Evolutionary conservation across 2,113 vertebrate genomes (phyloP).

Genomic region (Lontra canadensis): DNA sequence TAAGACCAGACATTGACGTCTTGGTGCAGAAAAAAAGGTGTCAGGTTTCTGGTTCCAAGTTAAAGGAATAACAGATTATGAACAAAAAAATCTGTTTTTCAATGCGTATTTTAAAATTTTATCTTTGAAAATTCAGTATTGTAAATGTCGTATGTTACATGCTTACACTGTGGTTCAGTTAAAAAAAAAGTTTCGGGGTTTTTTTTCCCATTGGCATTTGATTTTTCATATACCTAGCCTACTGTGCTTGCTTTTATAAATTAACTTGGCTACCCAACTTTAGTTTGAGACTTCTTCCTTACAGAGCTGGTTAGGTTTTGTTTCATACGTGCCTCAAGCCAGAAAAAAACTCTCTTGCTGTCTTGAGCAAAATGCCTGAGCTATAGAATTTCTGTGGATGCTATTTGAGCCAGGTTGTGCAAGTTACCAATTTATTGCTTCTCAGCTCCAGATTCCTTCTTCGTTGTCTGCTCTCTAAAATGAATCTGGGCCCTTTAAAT

Average conservation of each 20-base stretch:
- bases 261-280: not conserved
- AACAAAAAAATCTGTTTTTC: not conserved
- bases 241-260: not conserved
- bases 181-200: not conserved
- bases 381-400: not conserved
- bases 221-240: not conserved
- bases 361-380: not conserved
- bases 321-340: not conserved
- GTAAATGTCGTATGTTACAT: not conserved
- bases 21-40: slow-evolving; percentile 1
- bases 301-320: not conserved
- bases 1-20: not conserved
- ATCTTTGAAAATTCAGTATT: not conserved
- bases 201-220: not conserved
- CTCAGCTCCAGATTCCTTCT: not conserved
- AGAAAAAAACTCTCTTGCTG: not conserved
- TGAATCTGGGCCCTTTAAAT: not conserved
- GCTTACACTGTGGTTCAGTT: not conserved
- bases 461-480: not conserved
- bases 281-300: not conserved
- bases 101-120: not conserved
- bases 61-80: not conserved
- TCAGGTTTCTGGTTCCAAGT: not conserved
- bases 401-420: not conserved
- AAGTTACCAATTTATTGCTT: not conserved